A percentile compares a stretch with the other conserved stretches of the same genome.
These are phyloP conservation scores for Nycticebus coucang DNA, from an alignment of 2,113 vertebrate genomes.

Conservation along the genomic window DNA sequence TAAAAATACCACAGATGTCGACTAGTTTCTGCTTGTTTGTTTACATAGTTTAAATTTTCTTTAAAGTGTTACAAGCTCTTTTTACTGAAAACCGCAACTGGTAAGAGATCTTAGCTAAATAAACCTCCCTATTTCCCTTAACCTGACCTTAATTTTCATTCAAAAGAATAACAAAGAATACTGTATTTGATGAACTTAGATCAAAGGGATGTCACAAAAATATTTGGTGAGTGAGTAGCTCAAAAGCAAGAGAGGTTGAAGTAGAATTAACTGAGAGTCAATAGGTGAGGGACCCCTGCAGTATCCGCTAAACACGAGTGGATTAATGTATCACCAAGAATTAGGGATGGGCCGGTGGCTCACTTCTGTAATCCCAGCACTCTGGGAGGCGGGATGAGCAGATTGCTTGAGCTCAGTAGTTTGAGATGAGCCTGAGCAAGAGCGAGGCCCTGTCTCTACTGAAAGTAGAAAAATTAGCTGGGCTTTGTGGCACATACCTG, in stretches of 20 bases:
- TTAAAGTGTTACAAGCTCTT: constrained; percentile 28
- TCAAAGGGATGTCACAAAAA: constrained; percentile 11
- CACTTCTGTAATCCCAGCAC: too few species aligned
- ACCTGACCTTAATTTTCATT: constrained; percentile 18
- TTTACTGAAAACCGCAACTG: background rate
- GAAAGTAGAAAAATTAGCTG: too few species aligned
- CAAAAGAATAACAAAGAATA: background rate
- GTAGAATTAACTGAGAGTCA: background rate
- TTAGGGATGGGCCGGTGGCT: background rate
- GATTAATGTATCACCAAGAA: background rate
- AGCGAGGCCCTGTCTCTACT: too few species aligned
- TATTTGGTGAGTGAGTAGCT: constrained; percentile 13
- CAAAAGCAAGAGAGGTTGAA: background rate
- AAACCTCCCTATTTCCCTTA: background rate
- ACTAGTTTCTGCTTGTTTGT: constrained; percentile 24
- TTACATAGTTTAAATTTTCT: background rate
- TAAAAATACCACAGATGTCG: background rate
- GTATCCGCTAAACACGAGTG: background rate
- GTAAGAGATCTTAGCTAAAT: constrained; percentile 3
- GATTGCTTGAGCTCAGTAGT: too few species aligned
- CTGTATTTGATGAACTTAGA: constrained; percentile 30
- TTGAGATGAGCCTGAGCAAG: too few species aligned
- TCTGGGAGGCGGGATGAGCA: too few species aligned
- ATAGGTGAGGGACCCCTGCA: background rate
- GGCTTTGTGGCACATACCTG: too few species aligned